These are phyloP conservation scores for Minunthozetes semirufus DNA, from an alignment of 2,888 invertebrate species.

Conservation along the genomic window DNA sequence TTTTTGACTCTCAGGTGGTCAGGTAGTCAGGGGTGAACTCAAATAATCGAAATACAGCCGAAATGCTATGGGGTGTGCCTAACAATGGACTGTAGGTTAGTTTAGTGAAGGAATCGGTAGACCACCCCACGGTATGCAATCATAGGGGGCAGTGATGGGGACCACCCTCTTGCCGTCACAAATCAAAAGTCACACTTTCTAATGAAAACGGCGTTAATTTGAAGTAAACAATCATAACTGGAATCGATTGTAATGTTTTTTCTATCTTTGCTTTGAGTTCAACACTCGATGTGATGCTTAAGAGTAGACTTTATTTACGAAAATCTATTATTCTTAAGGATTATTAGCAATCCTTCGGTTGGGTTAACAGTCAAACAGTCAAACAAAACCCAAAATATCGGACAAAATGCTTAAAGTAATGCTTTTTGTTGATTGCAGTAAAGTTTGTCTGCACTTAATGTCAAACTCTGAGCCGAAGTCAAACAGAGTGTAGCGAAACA, in stretches of 20 bases:
- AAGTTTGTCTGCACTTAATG: constrained; percentile 6
- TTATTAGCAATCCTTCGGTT: background rate
- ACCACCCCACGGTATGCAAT: no score
- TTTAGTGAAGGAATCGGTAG: no score
- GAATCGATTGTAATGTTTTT: background rate
- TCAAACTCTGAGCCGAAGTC: background rate
- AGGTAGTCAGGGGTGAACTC: no score
- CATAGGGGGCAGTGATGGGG: no score
- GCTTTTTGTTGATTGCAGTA: background rate
- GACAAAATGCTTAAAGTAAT: background rate
- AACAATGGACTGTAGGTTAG: no score
- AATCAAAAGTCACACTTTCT: no score
- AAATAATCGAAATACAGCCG: no score
- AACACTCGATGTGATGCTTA: background rate
- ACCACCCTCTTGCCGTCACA: no score
- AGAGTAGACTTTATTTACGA: background rate
- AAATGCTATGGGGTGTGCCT: no score
- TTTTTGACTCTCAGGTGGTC: no score
- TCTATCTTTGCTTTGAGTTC: background rate
- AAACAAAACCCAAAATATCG: background rate
- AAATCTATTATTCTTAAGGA: background rate
- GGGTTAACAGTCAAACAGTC: background rate
- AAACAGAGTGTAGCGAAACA: constrained; percentile 6
- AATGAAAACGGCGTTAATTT: no score
- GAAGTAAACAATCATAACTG: background rate